phyloP scores from a whole-genome alignment of 2,888 invertebrate genomes.

The Slavum lentiscoides region DNA sequence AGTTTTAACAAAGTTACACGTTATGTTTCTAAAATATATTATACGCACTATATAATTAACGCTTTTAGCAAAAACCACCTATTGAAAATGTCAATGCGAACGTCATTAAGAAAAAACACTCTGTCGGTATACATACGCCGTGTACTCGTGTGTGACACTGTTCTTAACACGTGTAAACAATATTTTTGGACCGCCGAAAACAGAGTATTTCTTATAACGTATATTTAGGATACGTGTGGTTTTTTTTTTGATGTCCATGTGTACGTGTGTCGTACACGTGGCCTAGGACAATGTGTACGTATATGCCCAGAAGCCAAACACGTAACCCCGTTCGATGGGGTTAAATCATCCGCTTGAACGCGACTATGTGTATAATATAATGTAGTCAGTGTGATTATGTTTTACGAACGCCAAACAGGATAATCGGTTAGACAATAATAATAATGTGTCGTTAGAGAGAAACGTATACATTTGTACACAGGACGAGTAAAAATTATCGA shows the following conservation, averaged over 20 bases:
- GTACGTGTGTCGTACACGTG: constrained; percentile 24
- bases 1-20: background rate
- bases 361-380: too few relatives aligned
- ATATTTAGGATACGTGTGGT: background rate
- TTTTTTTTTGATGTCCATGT: background rate
- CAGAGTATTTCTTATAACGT: background rate
- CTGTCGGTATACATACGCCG: too few relatives aligned
- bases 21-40: background rate
- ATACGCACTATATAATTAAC: background rate
- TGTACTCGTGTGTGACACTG: background rate
- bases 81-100: constrained; percentile 10
- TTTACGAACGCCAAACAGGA: background rate
- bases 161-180: constrained; percentile 39
- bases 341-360: background rate
- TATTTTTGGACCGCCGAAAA: constrained; percentile 33
- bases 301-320: constrained; percentile 22
- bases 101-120: background rate
- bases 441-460: too few relatives aligned
- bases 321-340: background rate
- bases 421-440: constrained; percentile 13
- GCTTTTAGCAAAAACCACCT: constrained; percentile 16
- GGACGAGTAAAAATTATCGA: too few relatives aligned
- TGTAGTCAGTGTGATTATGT: background rate
- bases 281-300: constrained; percentile 28
- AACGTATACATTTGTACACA: too few relatives aligned